Evolutionary conservation across 2,888 invertebrate species (phyloP), one percentile per base, ranked within the genome.

Genomic region (Icerya purchasi): DNA sequence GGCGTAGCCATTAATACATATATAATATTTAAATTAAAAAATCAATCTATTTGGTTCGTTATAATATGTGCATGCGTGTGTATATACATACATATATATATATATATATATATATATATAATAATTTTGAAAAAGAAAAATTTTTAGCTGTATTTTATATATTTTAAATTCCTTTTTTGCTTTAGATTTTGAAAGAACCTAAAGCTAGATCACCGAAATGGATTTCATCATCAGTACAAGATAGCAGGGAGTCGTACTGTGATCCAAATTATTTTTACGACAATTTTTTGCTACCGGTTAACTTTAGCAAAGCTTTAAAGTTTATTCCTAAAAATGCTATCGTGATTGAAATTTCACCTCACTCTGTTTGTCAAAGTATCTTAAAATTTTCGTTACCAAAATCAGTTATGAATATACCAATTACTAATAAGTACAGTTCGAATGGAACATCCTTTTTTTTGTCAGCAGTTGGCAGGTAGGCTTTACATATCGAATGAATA

Each of bases 401-500:
- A 79, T 21, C 70, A 73, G 52, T 65, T 63, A 68, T 71, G 54
- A 75, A 76, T 66, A 68, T 78, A 59, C 75, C 78, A 3, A 70
- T 79, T 51, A 77, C 78, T 72, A 77, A 76, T 65, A 69, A 75
- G 58, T 71, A 72, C 54, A 72, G 75, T 63, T 69, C 70, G 1
- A 72, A 77, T 66, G 64, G 64, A 50, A 72, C 78, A 0, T 76
- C 78, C 63, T 75, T 78, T 22, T 69, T 84, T 50, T 71, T 82
- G 19, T 75, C 75, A 51, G 79, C 79, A 25, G 67, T 84, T 55
- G 84, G 84, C 68, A 80, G 80, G 80, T 81, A 67, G 74, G 70
- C 67, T 36, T 36, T 36, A n/a, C n/a, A n/a, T n/a, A n/a, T n/a
- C n/a, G n/a, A n/a, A n/a, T n/a, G n/a, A n/a, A n/a, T n/a, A n/a